Conservation (phyloP, 2,888 invertebrate species). For the Sipha maydis region DNA sequence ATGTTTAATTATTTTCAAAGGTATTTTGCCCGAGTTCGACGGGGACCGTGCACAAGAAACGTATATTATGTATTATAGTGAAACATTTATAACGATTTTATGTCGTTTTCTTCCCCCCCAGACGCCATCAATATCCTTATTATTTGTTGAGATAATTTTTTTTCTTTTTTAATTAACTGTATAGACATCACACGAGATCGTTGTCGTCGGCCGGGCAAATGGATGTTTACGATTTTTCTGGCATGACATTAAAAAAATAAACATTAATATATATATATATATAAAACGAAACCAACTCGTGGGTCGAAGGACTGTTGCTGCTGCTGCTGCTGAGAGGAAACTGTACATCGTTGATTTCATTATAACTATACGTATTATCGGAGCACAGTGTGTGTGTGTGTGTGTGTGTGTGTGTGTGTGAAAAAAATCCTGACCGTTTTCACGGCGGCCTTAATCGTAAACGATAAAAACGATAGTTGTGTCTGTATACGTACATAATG, state of each 20-base stretch:
- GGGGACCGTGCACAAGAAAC: neutral
- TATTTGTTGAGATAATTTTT: conserved; percentile 1
- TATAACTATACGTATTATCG: neutral
- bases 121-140: neutral
- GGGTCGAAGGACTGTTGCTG: neutral
- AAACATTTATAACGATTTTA: neutral
- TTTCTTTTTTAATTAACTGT: conserved; percentile 47
- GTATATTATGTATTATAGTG: neutral
- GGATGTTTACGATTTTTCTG: conserved; percentile 33
- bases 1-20: conserved; percentile 1
- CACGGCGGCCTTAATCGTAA: conserved; percentile 22
- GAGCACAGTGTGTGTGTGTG: no score
- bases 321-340: no score
- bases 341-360: neutral
- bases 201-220: neutral
- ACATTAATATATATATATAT: no score
- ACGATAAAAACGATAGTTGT: conserved; percentile 37
- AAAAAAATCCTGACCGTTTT: conserved; percentile 19
- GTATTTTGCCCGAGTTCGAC: neutral
- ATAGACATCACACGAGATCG: neutral
- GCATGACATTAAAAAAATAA: conserved; percentile 27
- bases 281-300: neutral
- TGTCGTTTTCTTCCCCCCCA: neutral
- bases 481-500: neutral
- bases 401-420: neutral